Evolutionary conservation across 2,888 invertebrate species (phyloP).

Genomic region (Lasioglossum pauxillum): DNA sequence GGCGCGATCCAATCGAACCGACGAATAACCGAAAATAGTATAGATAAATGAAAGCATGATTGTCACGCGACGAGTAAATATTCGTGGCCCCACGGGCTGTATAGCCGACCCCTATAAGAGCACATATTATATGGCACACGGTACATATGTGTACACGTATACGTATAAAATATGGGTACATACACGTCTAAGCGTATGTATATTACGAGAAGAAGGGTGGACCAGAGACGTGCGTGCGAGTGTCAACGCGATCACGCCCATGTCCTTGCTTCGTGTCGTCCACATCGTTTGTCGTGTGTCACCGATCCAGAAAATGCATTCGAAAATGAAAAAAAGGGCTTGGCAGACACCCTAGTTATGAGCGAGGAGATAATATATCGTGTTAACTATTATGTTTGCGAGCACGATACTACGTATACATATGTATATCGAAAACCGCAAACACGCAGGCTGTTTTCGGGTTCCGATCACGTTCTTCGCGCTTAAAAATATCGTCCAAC

Average conservation of each 20-base stretch:
- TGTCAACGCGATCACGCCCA: constrained; percentile 8
- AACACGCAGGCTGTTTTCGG: not conserved
- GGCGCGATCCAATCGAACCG: not conserved
- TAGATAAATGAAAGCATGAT: not conserved
- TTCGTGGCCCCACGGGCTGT: not conserved
- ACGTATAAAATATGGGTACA: not conserved
- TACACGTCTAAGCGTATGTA: not conserved
- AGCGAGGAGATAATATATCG: not conserved
- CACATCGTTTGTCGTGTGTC: not conserved
- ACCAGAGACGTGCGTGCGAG: not conserved
- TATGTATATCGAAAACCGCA: not conserved
- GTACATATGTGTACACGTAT: not conserved
- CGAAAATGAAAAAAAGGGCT: constrained; percentile 44
- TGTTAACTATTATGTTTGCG: not conserved
- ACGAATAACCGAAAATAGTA: not conserved
- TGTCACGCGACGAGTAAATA: not conserved
- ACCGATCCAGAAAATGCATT: constrained; percentile 6
- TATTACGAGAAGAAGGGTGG: not conserved
- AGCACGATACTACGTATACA: not conserved
- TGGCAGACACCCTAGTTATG: constrained; percentile 35
- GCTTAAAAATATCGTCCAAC: constrained; percentile 31
- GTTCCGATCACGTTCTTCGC: not conserved
- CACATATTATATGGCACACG: not conserved
- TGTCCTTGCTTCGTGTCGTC: constrained; percentile 12
- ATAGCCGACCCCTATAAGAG: not conserved